Conservation (phyloP, 2,113 vertebrate genomes). For the Corydoras sp. region DNA sequence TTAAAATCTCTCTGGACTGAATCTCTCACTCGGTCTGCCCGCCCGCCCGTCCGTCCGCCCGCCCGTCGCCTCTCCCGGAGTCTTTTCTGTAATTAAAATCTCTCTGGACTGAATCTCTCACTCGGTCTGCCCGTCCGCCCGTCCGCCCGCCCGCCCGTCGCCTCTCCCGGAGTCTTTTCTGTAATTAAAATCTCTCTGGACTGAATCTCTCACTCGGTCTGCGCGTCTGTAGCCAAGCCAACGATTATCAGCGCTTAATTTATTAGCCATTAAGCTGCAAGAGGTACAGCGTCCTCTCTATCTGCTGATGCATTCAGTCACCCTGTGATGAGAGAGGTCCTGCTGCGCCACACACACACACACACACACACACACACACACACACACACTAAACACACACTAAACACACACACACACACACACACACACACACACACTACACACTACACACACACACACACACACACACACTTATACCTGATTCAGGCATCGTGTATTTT, state of each 20-base stretch:
- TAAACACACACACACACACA: background rate
- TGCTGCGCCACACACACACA: background rate
- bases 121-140: slow-evolving; percentile 10
- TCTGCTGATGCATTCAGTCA: slow-evolving; percentile 8
- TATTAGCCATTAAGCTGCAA: slow-evolving; percentile 27
- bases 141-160: slow-evolving; percentile 15
- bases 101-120: slow-evolving; percentile 20
- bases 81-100: slow-evolving; percentile 26
- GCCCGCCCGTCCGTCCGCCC: slow-evolving; percentile 24
- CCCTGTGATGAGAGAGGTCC: background rate
- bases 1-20: slow-evolving; percentile 19
- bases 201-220: slow-evolving; percentile 22
- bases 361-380: background rate
- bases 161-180: background rate
- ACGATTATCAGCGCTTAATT: slow-evolving; percentile 29
- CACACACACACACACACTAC: background rate
- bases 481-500: background rate
- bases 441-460: background rate
- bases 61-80: background rate
- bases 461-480: background rate
- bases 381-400: background rate
- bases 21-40: slow-evolving; percentile 25
- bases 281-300: background rate
- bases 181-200: slow-evolving; percentile 24
- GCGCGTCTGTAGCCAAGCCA: slow-evolving; percentile 34